Evolutionary conservation across 1,140 invertebrate genomes (phyloP), one percentile per base, ranked within the genome.

Genomic region (Sinella curviseta): DNA sequence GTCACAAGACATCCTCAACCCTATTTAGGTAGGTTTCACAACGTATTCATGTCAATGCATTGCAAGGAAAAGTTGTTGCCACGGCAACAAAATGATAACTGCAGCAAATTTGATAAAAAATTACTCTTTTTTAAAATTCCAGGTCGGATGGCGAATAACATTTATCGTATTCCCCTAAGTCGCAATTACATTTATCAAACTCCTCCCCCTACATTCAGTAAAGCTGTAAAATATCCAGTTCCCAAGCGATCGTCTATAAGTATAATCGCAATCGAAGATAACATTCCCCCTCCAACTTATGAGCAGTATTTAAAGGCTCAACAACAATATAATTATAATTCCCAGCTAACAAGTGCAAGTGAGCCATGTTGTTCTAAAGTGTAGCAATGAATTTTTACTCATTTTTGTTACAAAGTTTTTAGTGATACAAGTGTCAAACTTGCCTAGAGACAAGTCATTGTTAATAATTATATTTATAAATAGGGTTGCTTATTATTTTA

Each of bases 161-260:
- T 70, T 31, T 70, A 70, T 33, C 65, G 30, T 16, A 70, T 70
- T 8, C 65, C 65, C 12, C 65, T 70, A 14, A 70, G 26, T 31
- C 2, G 31, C 8, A 70, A 70, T 70, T 70, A 70, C 31, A 70
- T 70, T n/a, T 70, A 70, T 33, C 65, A 70, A 70, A 70, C 65
- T 4, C 65, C 65, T 14, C 65, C 65, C 30, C 65, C 65, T 3
- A 70, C 65, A 16, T 70, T 70, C 65, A 31, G 28, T n/a, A 70
- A 70, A 33, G 65, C 65, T 14, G 31, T 70, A 12, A 31, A 30
- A 3, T 70, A 8, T 12, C 65, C 65, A 70, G 31, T 33, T 70
- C 65, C 65, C 30, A 30, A 2, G 26, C 2, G 65, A 33, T 8
- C 24, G 30, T 70, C 65, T 4, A 70, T 70, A 4, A 30, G n/a